These are phyloP conservation scores for Drosophila kikkawai DNA, from an alignment of 1,140 invertebrate species.

Conservation along the genomic window DNA sequence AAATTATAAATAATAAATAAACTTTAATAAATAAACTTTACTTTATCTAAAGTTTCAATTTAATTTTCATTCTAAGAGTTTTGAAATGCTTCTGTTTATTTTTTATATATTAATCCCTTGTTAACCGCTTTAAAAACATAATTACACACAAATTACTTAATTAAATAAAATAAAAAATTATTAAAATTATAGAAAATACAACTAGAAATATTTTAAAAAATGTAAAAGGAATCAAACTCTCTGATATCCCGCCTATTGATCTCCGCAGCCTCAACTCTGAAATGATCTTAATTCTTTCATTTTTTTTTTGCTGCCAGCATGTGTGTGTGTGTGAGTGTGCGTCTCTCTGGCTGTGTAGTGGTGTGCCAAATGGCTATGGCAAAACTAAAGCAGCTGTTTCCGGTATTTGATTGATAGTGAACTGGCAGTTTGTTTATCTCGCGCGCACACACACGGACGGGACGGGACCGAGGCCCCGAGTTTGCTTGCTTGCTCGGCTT, in stretches of 20 bases:
- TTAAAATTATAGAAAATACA: no score
- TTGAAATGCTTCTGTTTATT: background rate
- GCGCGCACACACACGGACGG: slow-evolving; percentile 55
- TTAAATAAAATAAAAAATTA: no score
- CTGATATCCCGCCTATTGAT: background rate
- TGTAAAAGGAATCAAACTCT: no score
- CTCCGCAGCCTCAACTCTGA: slow-evolving; percentile 1
- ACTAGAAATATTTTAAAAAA: no score
- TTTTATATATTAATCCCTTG: background rate
- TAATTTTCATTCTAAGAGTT: background rate
- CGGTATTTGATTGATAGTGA: slow-evolving; percentile 85
- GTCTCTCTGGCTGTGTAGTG: slow-evolving; percentile 43
- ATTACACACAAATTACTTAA: no score
- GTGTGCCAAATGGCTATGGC: slow-evolving; percentile 81
- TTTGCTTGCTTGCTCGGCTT: slow-evolving; percentile 30
- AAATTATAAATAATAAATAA: no score
- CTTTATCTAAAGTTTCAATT: no score
- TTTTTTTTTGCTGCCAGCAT: background rate
- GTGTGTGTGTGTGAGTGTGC: slow-evolving; percentile 15
- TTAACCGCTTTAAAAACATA: no score
- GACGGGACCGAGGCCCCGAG: slow-evolving; percentile 49
- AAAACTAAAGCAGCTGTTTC: slow-evolving; percentile 85
- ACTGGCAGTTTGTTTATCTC: slow-evolving; percentile 85
- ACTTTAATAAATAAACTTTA: no score
- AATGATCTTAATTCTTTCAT: slow-evolving; percentile 8